Evolutionary conservation across 1,140 invertebrate genomes (phyloP).

Genomic region (Euura lappo): DNA sequence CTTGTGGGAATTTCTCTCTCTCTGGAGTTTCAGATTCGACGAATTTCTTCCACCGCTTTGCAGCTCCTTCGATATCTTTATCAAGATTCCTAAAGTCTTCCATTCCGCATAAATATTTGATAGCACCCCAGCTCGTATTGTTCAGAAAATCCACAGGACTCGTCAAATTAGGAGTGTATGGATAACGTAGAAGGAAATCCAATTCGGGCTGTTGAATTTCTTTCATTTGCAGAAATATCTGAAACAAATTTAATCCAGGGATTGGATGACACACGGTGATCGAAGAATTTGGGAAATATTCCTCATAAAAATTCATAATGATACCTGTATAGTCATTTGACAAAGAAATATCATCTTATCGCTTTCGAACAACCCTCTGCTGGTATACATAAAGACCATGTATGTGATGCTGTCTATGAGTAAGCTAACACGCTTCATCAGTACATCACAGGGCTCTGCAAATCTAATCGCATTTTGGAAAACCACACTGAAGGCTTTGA

Average conservation of each 20-base stretch:
- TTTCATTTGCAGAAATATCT: conserved; percentile 73
- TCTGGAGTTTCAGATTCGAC: conserved; percentile 91
- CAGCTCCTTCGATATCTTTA: conserved; percentile 90
- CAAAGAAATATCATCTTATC: conserved; percentile 93
- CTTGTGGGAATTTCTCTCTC: conserved; percentile 92
- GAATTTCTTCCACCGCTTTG: conserved; percentile 92
- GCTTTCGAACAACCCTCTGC: conserved; percentile 88
- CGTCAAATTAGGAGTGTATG: conserved; percentile 66
- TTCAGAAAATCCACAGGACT: conserved; percentile 87
- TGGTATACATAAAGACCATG: conserved; percentile 87
- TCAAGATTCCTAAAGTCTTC: conserved; percentile 88
- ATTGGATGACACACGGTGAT: conserved; percentile 8
- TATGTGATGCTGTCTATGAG: conserved; percentile 90
- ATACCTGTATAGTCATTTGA: conserved; percentile 85
- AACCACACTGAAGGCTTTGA: conserved; percentile 93
- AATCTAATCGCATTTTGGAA: conserved; percentile 86
- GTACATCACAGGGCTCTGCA: conserved; percentile 70
- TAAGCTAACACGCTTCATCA: conserved; percentile 76
- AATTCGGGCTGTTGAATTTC: conserved; percentile 77
- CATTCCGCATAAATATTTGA: conserved; percentile 78
- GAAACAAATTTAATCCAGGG: conserved; percentile 29
- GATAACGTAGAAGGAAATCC: conserved; percentile 88
- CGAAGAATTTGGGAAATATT: not conserved
- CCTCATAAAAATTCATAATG: conserved; percentile 11
- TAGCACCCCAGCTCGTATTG: conserved; percentile 87